These are phyloP conservation scores for Zoroaster sp. DNA, from an alignment of 53 echinoderm and acorn worm species.

Conservation along the genomic window DNA sequence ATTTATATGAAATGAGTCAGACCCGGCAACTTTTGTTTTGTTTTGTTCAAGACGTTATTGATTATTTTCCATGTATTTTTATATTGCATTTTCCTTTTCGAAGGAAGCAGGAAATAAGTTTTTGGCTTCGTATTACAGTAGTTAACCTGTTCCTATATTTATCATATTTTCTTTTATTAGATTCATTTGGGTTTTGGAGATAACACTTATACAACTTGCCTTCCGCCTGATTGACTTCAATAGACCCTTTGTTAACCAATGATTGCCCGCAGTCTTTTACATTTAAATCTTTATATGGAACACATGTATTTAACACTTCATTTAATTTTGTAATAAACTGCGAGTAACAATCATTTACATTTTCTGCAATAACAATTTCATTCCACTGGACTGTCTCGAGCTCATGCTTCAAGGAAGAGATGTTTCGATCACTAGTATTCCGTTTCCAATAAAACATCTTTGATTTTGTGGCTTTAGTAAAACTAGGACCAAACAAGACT, in stretches of 20 bases:
- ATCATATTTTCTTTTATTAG: too few relatives aligned
- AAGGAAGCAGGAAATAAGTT: too few relatives aligned
- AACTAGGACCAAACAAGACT: too few relatives aligned
- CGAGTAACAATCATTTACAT: not conserved
- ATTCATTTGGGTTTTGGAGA: too few relatives aligned
- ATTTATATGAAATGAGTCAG: not conserved
- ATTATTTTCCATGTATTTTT: slow-evolving; percentile 9
- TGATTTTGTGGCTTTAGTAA: too few relatives aligned
- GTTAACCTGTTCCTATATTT: too few relatives aligned
- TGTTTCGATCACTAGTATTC: too few relatives aligned
- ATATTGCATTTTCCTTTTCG: not conserved
- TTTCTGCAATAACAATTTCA: not conserved
- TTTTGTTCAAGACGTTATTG: not conserved
- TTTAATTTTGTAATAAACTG: not conserved
- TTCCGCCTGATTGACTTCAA: not conserved
- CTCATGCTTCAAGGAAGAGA: too few relatives aligned
- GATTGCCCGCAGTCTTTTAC: too few relatives aligned
- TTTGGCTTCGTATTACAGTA: too few relatives aligned
- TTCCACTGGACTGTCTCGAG: not conserved
- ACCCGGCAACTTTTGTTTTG: too few relatives aligned
- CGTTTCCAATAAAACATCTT: too few relatives aligned
- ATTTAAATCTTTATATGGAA: not conserved
- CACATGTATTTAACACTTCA: not conserved
- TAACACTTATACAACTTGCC: not conserved
- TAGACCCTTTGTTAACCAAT: not conserved